Evolutionary conservation across 2,888 invertebrate species (phyloP).

Genomic region (Eristalis arbustorum): DNA sequence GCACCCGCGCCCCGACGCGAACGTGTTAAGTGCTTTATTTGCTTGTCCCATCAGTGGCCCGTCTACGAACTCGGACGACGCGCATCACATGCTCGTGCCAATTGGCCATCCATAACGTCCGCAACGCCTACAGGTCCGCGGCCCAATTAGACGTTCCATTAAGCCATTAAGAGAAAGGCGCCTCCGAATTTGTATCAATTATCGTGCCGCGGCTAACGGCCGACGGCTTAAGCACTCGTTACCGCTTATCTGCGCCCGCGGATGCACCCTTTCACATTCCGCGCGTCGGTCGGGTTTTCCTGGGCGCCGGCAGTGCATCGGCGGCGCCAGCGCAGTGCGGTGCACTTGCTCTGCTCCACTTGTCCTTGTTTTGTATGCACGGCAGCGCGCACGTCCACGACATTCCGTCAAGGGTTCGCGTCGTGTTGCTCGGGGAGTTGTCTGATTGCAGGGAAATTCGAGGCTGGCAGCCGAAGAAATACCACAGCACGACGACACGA

Average conservation of each 20-base stretch:
- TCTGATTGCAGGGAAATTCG: slow-evolving; percentile 35
- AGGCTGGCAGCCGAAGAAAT: slow-evolving; percentile 1
- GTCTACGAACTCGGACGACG: neutral
- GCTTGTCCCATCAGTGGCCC: slow-evolving; percentile 1
- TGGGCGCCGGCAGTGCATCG: slow-evolving; percentile 32
- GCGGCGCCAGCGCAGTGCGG: slow-evolving; percentile 40
- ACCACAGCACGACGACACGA: slow-evolving; percentile 29
- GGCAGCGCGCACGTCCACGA: slow-evolving; percentile 3
- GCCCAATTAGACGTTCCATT: slow-evolving; percentile 25
- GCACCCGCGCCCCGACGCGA: neutral
- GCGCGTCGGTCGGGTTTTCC: neutral
- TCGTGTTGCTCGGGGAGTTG: slow-evolving; percentile 55
- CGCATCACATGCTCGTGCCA: slow-evolving; percentile 15
- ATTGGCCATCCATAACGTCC: neutral
- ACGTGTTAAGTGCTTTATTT: slow-evolving; percentile 35
- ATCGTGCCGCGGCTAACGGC: slow-evolving; percentile 11
- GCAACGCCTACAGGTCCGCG: slow-evolving; percentile 1
- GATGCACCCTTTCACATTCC: slow-evolving; percentile 40
- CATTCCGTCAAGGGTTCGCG: slow-evolving; percentile 36
- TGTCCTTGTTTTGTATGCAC: slow-evolving; percentile 54
- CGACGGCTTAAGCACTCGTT: neutral
- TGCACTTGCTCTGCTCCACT: slow-evolving; percentile 53
- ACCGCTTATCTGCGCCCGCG: neutral
- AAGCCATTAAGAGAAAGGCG: slow-evolving; percentile 27
- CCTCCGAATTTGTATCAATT: slow-evolving; percentile 25